These are phyloP conservation scores for Clamator glandarius DNA, from an alignment of 2,797 vertebrate genomes.

Conservation along the genomic window DNA sequence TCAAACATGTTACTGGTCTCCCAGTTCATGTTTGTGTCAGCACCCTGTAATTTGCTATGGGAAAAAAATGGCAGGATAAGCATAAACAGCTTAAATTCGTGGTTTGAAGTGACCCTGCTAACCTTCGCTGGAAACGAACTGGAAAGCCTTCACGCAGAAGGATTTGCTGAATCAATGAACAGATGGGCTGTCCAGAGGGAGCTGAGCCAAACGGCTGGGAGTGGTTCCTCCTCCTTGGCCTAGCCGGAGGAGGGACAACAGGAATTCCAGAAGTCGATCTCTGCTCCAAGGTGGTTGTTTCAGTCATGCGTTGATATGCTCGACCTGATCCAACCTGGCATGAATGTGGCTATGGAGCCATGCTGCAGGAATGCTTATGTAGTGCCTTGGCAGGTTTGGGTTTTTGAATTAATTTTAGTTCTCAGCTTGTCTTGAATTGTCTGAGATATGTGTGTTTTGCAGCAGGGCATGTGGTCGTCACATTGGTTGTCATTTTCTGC, in stretches of 20 bases:
- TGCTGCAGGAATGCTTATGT: background rate
- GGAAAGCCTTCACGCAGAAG: background rate
- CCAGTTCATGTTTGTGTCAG: background rate
- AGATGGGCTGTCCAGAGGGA: background rate
- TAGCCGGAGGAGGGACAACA: background rate
- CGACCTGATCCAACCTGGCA: fast-evolving
- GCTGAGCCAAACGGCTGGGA: background rate
- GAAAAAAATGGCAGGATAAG: conserved; percentile 30
- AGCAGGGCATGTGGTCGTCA: fast-evolving
- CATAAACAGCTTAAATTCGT: conserved; percentile 9
- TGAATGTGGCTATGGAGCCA: background rate
- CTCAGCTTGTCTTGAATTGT: background rate
- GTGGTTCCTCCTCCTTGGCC: background rate
- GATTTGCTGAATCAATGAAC: background rate
- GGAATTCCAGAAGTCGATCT: fast-evolving
- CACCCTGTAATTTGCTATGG: background rate
- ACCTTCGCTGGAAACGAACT: background rate
- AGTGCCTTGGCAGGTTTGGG: background rate
- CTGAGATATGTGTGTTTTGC: background rate
- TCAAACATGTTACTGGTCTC: background rate
- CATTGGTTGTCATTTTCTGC: background rate
- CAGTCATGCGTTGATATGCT: background rate
- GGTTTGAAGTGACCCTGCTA: background rate
- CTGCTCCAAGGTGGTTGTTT: background rate
- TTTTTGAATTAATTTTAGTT: background rate